phyloP scores from a whole-genome alignment of 2,113 vertebrate species.

The Notiomystis cincta region DNA sequence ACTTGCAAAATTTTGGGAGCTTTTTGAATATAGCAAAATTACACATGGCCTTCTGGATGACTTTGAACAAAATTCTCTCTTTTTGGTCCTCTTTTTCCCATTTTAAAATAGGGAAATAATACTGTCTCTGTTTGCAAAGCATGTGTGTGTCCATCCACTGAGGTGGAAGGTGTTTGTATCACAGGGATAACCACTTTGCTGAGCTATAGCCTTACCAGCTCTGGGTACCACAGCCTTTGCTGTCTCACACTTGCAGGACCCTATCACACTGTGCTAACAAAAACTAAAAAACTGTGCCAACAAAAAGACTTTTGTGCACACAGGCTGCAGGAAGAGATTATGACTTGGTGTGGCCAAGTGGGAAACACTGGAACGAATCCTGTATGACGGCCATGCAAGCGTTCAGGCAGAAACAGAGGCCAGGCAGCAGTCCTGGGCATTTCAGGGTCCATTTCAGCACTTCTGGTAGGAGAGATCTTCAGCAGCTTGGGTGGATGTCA shows the following conservation, averaged over 20 bases:
- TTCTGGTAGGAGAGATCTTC: not conserved
- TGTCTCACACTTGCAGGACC: not conserved
- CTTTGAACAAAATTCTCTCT: not conserved
- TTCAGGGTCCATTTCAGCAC: not conserved
- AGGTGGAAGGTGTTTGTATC: not conserved
- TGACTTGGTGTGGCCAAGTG: not conserved
- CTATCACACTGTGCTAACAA: not conserved
- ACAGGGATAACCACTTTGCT: not conserved
- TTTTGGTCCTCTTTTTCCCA: not conserved
- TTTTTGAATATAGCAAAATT: not conserved
- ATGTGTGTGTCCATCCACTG: not conserved
- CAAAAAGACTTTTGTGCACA: too few species aligned
- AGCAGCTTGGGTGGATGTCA: not conserved
- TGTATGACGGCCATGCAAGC: fast-evolving
- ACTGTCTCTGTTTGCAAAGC: not conserved
- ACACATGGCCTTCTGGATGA: not conserved
- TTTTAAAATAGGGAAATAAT: not conserved
- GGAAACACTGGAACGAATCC: not conserved
- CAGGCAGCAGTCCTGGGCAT: not conserved
- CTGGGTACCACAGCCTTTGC: not conserved
- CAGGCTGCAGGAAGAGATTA: not conserved
- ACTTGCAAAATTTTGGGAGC: not conserved
- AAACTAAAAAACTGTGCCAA: too few species aligned
- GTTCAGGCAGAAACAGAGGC: not conserved
- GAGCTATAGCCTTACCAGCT: not conserved